phyloP scores from a whole-genome alignment of 2,888 invertebrate species.

The Byasa hedistus region DNA sequence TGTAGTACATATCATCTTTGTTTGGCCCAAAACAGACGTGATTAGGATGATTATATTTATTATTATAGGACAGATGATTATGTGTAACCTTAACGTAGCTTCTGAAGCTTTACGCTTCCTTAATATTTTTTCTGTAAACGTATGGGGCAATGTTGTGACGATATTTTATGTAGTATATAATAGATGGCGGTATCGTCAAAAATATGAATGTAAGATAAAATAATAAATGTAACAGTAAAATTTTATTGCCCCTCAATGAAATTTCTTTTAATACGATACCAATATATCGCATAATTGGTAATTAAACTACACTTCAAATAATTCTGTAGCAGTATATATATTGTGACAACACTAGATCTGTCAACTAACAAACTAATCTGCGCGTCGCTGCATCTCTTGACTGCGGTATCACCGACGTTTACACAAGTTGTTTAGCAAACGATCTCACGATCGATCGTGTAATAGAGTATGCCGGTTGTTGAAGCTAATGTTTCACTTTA shows the following conservation, averaged over 20 bases:
- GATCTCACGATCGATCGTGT: constrained; percentile 56
- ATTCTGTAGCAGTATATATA: not conserved
- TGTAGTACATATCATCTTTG: no score
- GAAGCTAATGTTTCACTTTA: constrained; percentile 47
- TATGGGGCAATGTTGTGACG: no score
- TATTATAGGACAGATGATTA: no score
- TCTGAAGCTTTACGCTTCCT: no score
- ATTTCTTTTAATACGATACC: not conserved
- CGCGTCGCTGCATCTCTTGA: constrained; percentile 30
- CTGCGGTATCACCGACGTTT: constrained; percentile 26
- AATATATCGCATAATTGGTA: not conserved
- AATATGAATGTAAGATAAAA: not conserved
- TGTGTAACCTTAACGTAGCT: no score
- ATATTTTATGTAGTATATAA: no score
- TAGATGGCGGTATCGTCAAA: no score
- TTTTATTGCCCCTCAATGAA: not conserved
- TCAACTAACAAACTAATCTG: constrained; percentile 38
- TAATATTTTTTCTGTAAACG: no score
- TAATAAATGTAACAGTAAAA: not conserved
- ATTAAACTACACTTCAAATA: not conserved
- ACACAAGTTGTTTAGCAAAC: constrained; percentile 41
- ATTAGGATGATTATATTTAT: no score
- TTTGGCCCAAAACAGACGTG: no score
- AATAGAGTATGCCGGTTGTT: constrained; percentile 36
- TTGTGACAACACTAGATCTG: constrained; percentile 35